A percentile compares a stretch with the other conserved stretches of the same genome.
These are phyloP conservation scores for Chrysaora quinquecirrha DNA, from an alignment of 30 jellyfish, hydroid and myxozoan species.

Conservation along the genomic window DNA sequence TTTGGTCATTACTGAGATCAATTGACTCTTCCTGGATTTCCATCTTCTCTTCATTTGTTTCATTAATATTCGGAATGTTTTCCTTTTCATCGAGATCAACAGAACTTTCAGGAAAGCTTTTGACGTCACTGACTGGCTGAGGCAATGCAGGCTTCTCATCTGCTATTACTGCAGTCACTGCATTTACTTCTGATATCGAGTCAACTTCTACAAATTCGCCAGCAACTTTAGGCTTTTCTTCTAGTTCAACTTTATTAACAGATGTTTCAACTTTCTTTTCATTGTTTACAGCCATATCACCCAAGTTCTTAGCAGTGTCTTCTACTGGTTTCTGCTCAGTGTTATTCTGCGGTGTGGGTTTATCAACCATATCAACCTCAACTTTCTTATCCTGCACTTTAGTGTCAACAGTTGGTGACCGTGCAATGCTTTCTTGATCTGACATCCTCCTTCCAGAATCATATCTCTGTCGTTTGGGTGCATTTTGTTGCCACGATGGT, in stretches of 20 bases:
- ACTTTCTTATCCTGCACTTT: not conserved
- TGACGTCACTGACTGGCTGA: not conserved
- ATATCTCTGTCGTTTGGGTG: constrained; percentile 14
- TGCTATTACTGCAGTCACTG: constrained; percentile 2
- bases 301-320: not conserved
- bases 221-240: constrained; percentile 20
- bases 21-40: not conserved
- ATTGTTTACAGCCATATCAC: not conserved
- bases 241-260: constrained; percentile 3
- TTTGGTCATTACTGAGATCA: not conserved
- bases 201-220: not conserved
- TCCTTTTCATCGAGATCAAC: constrained; percentile 1
- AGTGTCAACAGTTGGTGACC: too few relatives aligned
- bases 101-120: not conserved
- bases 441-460: constrained; percentile 6
- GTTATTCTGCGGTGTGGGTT: constrained; percentile 1
- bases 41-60: not conserved
- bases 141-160: not conserved
- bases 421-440: constrained; percentile 5
- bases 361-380: too few relatives aligned
- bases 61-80: not conserved
- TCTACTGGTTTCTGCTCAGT: not conserved
- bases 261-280: not conserved
- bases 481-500: constrained; percentile 1
- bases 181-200: not conserved